Percentiles rank a stretch among this genome's conserved stretches.
These are phyloP conservation scores for Cephalopholis sonnerati DNA, from an alignment of 2,113 vertebrate genomes.

Conservation along the genomic window DNA sequence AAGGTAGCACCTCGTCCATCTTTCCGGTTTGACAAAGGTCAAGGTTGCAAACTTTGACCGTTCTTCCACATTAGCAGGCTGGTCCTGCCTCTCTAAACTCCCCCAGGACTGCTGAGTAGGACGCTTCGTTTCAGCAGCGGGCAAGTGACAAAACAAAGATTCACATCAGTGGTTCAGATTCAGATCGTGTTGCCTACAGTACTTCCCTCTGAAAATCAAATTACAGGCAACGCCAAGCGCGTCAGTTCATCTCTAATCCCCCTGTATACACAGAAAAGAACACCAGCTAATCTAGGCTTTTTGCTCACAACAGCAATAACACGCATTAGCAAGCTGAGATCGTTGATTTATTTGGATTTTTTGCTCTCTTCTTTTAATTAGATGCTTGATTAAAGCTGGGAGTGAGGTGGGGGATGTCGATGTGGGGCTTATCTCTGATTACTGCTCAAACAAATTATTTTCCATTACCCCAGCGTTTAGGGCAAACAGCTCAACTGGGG, in stretches of 20 bases:
- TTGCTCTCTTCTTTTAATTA: slow-evolving; percentile 67
- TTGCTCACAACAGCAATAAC: slow-evolving; percentile 59
- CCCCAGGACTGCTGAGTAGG: neutral
- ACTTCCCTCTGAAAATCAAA: slow-evolving; percentile 45
- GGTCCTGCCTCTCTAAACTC: neutral
- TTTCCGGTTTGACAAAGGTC: slow-evolving; percentile 45
- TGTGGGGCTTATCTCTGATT: slow-evolving; percentile 66
- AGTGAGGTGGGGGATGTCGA: slow-evolving; percentile 9
- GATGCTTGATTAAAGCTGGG: slow-evolving; percentile 66
- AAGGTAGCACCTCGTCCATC: slow-evolving; percentile 12
- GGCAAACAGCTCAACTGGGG: slow-evolving; percentile 37
- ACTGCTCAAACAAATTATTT: slow-evolving; percentile 65
- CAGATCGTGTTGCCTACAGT: slow-evolving; percentile 38
- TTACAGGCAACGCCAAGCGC: slow-evolving; percentile 41
- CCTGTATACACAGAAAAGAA: slow-evolving; percentile 45
- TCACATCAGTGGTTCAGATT: slow-evolving; percentile 20
- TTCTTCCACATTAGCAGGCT: slow-evolving; percentile 17
- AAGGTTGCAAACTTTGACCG: slow-evolving; percentile 23
- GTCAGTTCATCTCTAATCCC: slow-evolving; percentile 60
- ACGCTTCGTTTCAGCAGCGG: neutral
- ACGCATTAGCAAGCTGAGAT: slow-evolving; percentile 47
- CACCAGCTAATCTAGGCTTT: slow-evolving; percentile 57
- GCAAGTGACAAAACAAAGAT: slow-evolving; percentile 1
- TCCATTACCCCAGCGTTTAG: slow-evolving; percentile 48
- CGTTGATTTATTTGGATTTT: slow-evolving; percentile 63